These are phyloP conservation scores for Apostichopus japonicus DNA, from an alignment of 35 echinoderm and acorn worm genomes.

Conservation along the genomic window DNA sequence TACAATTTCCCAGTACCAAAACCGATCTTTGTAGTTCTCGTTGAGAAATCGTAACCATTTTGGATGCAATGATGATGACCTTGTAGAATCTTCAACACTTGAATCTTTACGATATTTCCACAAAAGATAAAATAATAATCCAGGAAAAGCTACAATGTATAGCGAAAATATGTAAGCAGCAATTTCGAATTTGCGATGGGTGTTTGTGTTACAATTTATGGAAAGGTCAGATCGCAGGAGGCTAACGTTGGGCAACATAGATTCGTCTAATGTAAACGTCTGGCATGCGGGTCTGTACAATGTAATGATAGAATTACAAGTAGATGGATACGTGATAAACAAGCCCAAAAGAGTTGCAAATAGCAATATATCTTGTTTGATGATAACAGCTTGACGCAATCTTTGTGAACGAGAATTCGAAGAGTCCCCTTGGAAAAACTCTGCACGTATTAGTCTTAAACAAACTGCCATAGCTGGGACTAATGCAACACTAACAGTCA, in stretches of 20 bases:
- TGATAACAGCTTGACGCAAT: background rate
- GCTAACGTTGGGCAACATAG: background rate
- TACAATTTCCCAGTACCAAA: background rate
- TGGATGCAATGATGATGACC: background rate
- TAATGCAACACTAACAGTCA: background rate
- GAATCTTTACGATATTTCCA: background rate
- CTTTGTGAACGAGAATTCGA: background rate
- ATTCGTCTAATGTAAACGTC: constrained; percentile 16
- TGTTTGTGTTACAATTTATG: constrained; percentile 15
- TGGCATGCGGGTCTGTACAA: constrained; percentile 47
- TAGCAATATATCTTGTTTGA: background rate
- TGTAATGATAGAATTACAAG: constrained; percentile 57
- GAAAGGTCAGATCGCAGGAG: constrained; percentile 42
- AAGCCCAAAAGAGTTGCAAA: constrained; percentile 7
- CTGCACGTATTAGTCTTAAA: background rate
- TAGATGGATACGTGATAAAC: constrained; percentile 51
- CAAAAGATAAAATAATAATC: constrained; percentile 1
- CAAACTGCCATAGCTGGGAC: background rate
- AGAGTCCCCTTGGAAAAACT: background rate
- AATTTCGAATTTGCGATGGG: background rate
- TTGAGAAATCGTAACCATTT: background rate
- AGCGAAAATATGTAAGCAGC: constrained; percentile 17
- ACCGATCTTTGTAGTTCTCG: background rate
- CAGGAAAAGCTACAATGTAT: constrained; percentile 58
- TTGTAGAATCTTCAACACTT: background rate